Conservation (phyloP, 1,140 invertebrate genomes). For the Cherax quadricarinatus region DNA sequence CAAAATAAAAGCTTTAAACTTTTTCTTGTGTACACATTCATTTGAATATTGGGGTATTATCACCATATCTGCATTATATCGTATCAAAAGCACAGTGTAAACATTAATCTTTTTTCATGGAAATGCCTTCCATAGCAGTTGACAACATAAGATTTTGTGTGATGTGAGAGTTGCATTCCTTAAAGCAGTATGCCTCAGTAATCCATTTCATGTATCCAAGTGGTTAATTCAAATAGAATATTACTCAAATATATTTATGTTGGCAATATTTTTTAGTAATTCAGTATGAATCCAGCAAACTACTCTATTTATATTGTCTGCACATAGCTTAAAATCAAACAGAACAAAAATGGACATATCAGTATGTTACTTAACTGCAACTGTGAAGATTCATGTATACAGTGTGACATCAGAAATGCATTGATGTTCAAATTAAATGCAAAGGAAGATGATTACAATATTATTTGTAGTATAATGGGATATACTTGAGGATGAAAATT, state of each 20-base stretch:
- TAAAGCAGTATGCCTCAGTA: no score
- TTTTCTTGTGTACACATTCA: background rate
- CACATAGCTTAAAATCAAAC: background rate
- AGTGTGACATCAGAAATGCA: background rate
- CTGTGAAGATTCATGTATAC: no score
- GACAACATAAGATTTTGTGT: background rate
- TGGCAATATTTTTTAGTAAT: background rate
- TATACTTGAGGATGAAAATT: no score
- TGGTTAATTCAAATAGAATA: background rate
- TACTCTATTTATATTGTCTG: background rate
- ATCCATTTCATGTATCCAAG: background rate
- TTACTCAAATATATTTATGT: background rate
- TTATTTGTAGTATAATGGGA: no score
- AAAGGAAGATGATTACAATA: background rate
- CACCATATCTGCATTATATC: background rate
- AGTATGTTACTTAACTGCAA: no score
- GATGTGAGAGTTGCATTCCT: no score
- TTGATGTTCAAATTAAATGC: background rate
- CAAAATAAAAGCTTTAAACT: background rate
- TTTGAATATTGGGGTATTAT: background rate
- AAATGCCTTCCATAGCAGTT: background rate
- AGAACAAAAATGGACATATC: background rate
- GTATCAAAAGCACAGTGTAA: background rate
- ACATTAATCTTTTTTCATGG: background rate
- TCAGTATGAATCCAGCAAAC: background rate